These are phyloP conservation scores for Disparrhopalites patrizii DNA, from an alignment of 2,888 invertebrate species.

Conservation along the genomic window DNA sequence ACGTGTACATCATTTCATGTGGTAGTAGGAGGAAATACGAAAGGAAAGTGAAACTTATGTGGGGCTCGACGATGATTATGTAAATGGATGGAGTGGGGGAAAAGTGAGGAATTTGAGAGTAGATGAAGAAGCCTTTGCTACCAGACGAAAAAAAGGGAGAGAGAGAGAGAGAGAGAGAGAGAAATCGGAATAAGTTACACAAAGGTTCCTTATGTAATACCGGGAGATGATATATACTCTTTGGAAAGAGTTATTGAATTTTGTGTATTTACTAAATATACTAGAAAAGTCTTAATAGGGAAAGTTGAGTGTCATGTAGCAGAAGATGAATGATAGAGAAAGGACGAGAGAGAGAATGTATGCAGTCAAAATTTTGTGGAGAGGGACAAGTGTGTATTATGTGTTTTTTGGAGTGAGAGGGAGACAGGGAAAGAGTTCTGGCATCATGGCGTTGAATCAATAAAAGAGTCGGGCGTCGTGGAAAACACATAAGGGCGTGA, in stretches of 20 bases:
- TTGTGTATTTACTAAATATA: slow-evolving; percentile 5
- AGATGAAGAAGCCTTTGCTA: no score
- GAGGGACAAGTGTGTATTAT: slow-evolving; percentile 17
- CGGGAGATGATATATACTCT: slow-evolving; percentile 23
- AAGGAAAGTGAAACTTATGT: no score
- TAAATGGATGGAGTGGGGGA: no score
- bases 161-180: slow-evolving; percentile 8
- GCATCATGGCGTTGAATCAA: slow-evolving; percentile 48
- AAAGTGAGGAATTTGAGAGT: no score
- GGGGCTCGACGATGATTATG: no score
- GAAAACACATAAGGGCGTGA: slow-evolving; percentile 49
- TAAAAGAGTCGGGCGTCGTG: slow-evolving; percentile 48
- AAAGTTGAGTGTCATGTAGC: not conserved
- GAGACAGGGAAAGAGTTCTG: slow-evolving; percentile 20
- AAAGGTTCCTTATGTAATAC: no score
- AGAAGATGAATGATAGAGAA: not conserved
- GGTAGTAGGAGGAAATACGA: no score
- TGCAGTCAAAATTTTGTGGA: no score
- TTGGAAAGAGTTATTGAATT: slow-evolving; percentile 13
- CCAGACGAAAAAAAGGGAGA: no score
- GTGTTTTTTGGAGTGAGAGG: not conserved
- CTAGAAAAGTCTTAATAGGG: not conserved
- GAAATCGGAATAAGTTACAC: slow-evolving; percentile 19
- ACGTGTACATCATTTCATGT: no score
- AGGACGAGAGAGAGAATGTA: slow-evolving; percentile 1